These are phyloP conservation scores for Coptodon bakossiorum DNA, from an alignment of 2,113 vertebrate genomes.

Conservation along the genomic window DNA sequence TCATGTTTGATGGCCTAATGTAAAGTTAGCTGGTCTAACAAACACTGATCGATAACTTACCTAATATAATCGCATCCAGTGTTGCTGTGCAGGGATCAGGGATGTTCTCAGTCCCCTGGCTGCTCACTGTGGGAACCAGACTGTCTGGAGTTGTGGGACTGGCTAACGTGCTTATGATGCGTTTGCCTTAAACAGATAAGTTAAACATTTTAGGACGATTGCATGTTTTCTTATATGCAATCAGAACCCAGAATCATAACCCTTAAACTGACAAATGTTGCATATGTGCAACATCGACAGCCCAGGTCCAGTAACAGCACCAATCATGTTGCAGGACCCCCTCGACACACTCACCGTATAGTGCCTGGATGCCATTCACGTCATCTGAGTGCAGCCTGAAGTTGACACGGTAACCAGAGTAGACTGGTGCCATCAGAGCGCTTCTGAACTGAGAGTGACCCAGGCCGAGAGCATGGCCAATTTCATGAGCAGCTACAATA, in stretches of 20 bases:
- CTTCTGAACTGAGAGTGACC: slow-evolving; percentile 78
- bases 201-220: neutral
- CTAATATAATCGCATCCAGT: slow-evolving; percentile 81
- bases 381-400: slow-evolving; percentile 82
- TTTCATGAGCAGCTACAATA: slow-evolving; percentile 86
- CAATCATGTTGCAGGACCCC: neutral
- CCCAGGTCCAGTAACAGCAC: neutral
- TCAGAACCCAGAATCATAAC: neutral
- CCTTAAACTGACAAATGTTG: neutral
- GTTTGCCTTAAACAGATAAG: slow-evolving; percentile 44
- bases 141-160: neutral
- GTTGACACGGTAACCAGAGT: slow-evolving; percentile 74
- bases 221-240: neutral
- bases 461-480: slow-evolving; percentile 85
- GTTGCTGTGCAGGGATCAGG: slow-evolving; percentile 80
- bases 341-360: slow-evolving; percentile 75
- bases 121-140: slow-evolving; percentile 30
- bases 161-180: neutral
- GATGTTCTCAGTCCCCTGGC: neutral
- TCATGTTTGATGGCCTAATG: neutral
- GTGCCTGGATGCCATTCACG: slow-evolving; percentile 77
- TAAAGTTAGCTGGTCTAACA: neutral
- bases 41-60: slow-evolving; percentile 46
- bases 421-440: slow-evolving; percentile 83
- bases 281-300: neutral